phyloP scores from a whole-genome alignment of 2,888 invertebrate species.

The Odontomyia ornata region DNA sequence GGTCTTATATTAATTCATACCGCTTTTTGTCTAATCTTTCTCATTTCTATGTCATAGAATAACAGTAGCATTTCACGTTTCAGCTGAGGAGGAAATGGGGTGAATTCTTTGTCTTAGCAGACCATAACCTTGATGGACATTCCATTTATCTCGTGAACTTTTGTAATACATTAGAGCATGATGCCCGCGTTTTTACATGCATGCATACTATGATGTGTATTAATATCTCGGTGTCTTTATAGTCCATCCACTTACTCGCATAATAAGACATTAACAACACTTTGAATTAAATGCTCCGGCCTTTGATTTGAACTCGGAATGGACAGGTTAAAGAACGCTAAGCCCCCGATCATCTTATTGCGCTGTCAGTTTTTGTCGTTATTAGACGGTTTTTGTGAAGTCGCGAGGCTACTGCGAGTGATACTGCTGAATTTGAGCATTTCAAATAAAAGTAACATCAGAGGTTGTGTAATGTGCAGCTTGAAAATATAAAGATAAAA shows the following conservation, averaged over 20 bases:
- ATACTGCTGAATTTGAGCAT: no score
- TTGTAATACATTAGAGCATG: constrained; percentile 23
- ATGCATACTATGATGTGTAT: background rate
- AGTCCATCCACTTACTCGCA: background rate
- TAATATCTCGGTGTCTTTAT: constrained; percentile 1
- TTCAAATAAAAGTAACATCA: background rate
- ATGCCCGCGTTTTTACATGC: background rate
- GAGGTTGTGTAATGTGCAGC: background rate
- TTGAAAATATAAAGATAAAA: background rate
- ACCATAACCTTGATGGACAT: constrained; percentile 36
- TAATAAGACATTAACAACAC: constrained; percentile 41
- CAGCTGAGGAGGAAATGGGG: constrained; percentile 17
- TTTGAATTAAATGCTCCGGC: constrained; percentile 33
- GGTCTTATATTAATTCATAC: constrained; percentile 1
- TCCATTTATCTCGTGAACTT: constrained; percentile 40
- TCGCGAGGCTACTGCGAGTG: background rate
- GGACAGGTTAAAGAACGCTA: constrained; percentile 23
- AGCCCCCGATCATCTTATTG: background rate
- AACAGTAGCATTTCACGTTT: constrained; percentile 26
- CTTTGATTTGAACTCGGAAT: constrained; percentile 1
- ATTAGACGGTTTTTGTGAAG: background rate
- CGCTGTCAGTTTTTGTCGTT: constrained; percentile 37
- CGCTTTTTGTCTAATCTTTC: background rate
- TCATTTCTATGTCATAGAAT: background rate
- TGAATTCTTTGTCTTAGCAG: constrained; percentile 26